Base-by-base conservation (phyloP, 2,888 invertebrate species). In the Furcula furcula region DNA sequence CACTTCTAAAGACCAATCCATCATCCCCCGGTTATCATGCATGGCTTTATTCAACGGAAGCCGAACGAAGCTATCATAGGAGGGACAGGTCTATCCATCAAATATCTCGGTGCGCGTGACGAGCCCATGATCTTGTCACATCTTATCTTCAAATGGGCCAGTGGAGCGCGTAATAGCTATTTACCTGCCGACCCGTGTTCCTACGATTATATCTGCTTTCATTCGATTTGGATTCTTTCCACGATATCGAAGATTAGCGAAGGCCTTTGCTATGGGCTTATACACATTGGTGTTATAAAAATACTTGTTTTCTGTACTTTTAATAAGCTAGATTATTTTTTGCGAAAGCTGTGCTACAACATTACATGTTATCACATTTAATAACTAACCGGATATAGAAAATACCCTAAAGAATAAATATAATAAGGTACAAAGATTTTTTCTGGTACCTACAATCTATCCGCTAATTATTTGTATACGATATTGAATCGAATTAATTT, bases 111-210 rank as follows among this genome's bases (percentile, higher is more conserved):
- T 61, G 44, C 53, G 54, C 53, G 47, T 53, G 31, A 53, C 52
- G 49, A 20, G 34, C 32, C 38, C 47, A 55, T 49, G 62, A 60
- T 73, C 75, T 58, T 25, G 13, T 25, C 85, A 79, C 72, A 76
- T 73, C 76, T 76, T 81, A 85, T 85, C 86, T 66, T 51, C 45
- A 50, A 54, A 58, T 66, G 72, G 65, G 38, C 61, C 87, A 82
- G 48, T 67, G 82, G 76, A 84, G 83, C 87, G 84, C 36, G 71
- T 87, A 85, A 88, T 88, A 85, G 86, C 83, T 86, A 86, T 80
- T 86, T 86, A 87, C 87, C 86, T 86, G 74, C 61, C 60, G 55
- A 63, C 62, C 65, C 67, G 55, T 69, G 66, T 71, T 65, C 69
- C 47, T 40, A 36, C 73, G 78, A 85, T 86, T 79, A 84, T 84